A percentile compares a stretch with the other conserved stretches of the same genome.
phyloP scores from a whole-genome alignment of 2,113 vertebrate species.

The Empidonax alnorum region DNA sequence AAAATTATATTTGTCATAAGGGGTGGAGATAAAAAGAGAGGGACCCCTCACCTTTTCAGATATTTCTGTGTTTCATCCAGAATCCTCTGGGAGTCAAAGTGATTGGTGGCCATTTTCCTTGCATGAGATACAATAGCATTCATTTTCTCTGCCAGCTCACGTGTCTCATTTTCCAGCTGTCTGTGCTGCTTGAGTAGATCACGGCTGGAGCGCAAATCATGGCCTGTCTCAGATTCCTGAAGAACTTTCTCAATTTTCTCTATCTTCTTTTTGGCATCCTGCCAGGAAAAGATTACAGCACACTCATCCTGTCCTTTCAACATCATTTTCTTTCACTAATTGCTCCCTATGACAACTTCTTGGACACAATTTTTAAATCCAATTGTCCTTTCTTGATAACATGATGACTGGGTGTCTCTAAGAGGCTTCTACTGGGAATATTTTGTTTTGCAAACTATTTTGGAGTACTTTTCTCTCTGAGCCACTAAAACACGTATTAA shows the following conservation, averaged over 20 bases:
- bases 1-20: background rate
- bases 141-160: conserved; percentile 85
- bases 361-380: background rate
- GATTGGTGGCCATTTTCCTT: conserved; percentile 78
- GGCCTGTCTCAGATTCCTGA: conserved; percentile 76
- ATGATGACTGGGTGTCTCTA: background rate
- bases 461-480: background rate
- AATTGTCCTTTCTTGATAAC: background rate
- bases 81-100: conserved; percentile 84
- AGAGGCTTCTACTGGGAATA: background rate
- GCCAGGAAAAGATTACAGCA: background rate
- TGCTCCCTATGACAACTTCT: background rate
- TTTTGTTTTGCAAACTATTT: background rate
- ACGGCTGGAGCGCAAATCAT: conserved; percentile 82
- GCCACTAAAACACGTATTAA: background rate
- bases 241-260: conserved; percentile 85
- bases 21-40: background rate
- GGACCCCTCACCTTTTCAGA: conserved; percentile 74
- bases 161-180: conserved; percentile 83
- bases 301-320: background rate
- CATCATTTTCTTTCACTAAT: background rate
- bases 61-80: conserved; percentile 83
- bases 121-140: conserved; percentile 81
- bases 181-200: conserved; percentile 82
- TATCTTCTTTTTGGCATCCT: conserved; percentile 86